These are phyloP conservation scores for Panthera uncia DNA, from an alignment of 2,113 vertebrate genomes.

Conservation along the genomic window DNA sequence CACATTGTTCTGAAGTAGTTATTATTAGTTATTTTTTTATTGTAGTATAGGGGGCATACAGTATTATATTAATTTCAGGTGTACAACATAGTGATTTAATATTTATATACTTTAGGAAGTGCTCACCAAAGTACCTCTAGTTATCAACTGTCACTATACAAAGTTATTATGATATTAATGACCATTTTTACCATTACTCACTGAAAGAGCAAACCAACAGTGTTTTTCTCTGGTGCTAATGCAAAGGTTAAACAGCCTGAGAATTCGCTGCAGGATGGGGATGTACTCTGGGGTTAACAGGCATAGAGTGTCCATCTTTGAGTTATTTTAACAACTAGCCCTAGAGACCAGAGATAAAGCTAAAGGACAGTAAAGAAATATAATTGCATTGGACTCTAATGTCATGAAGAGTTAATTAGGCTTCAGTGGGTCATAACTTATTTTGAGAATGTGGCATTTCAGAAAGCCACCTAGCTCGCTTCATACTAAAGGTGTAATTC, in stretches of 20 bases:
- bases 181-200: neutral
- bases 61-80: neutral
- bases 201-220: neutral
- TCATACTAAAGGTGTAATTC: conserved; percentile 40
- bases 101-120: neutral
- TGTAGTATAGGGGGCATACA: neutral
- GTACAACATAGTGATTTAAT: neutral
- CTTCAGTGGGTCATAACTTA: conserved; percentile 61
- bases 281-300: conserved; percentile 55
- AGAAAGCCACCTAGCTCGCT: conserved; percentile 64
- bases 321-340: conserved; percentile 62
- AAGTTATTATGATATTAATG: neutral
- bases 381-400: conserved; percentile 63
- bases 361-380: conserved; percentile 62
- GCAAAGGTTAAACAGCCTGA: conserved; percentile 51
- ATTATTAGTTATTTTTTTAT: neutral
- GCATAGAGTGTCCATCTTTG: conserved; percentile 50
- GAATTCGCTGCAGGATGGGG: conserved; percentile 22
- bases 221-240: conserved; percentile 40
- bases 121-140: neutral
- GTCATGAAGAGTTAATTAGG: conserved; percentile 73
- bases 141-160: neutral
- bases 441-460: conserved; percentile 69
- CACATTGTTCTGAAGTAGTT: neutral
- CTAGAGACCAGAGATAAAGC: conserved; percentile 46